Base-by-base conservation (phyloP, 2,797 vertebrate genomes). In the Cottoperca gobio region DNA sequence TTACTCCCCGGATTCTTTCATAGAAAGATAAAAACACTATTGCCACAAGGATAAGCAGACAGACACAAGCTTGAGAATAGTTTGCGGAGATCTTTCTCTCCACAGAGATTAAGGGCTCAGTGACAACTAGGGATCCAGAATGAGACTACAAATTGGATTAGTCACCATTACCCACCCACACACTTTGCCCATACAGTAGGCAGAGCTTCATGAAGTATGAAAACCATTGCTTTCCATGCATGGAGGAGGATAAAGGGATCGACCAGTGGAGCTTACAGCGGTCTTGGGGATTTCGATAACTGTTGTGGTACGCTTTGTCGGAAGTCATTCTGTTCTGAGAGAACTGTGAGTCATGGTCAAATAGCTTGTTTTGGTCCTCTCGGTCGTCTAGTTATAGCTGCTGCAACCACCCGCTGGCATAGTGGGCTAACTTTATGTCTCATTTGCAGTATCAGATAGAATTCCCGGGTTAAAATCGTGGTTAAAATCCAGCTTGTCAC, bases 91-190 rank as follows among this genome's bases (percentile, higher is more conserved):
- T 79, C 81, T 80, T 68, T 84, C 89, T 88, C 87, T 71, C 68
- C 90, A 79, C 79, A 82, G 86, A 92, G 94, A 94, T 95, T 95
- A 94, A 79, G 75, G 57, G 61, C 83, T 93, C 84, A 86, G 88
- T 81, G 85, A 84, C 89, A 89, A 88, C 86, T 71, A 66, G 60
- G 85, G 76, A 88, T 91, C 86, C 83, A 92, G 91, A 94, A 91
- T 91, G 93, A 93, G 89, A 92, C 91, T 81, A 82, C 79, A 92
- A 94, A 95, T 94, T 93, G 94, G 93, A 95, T 95, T 94, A 94
- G 87, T 89, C 87, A 89, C 87, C 78, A 92, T 89, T 89, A 90
- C 87, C 78, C 87, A 82, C 86, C 83, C 89, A 91, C 90, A 80
- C 84, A 86, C 62, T 78, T 63, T 62, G 71, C 55, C 59, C 69